These are phyloP conservation scores for Sclerurus mexicanus DNA, from an alignment of 2,113 vertebrate genomes.

Conservation along the genomic window DNA sequence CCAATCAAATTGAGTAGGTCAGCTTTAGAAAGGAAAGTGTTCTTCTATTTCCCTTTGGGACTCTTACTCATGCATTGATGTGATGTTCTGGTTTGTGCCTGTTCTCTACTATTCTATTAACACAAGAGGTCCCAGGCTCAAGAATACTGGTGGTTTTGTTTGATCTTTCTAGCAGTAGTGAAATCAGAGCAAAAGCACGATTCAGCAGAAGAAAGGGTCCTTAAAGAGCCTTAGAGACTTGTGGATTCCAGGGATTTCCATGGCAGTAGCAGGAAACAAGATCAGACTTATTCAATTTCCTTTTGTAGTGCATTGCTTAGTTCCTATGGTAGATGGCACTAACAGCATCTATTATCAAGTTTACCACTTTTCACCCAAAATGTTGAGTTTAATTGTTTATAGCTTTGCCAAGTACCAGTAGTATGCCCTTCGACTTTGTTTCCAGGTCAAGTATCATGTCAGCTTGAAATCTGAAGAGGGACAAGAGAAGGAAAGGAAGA, in stretches of 20 bases:
- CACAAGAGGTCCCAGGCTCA: background rate
- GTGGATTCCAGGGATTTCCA: constrained; percentile 41
- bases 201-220: constrained; percentile 5
- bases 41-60: constrained; percentile 30
- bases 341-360: background rate
- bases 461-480: background rate
- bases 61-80: background rate
- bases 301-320: background rate
- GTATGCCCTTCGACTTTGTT: background rate
- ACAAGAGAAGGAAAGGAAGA: background rate
- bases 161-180: background rate
- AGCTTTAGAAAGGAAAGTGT: constrained; percentile 17
- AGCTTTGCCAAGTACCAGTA: background rate
- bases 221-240: constrained; percentile 22
- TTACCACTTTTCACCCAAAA: background rate
- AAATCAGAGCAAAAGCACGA: constrained; percentile 23
- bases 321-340: background rate
- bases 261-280: constrained; percentile 5
- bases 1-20: constrained; percentile 33
- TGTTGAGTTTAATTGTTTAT: background rate
- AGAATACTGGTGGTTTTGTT: constrained; percentile 26
- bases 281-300: background rate
- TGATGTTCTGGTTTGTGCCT: background rate
- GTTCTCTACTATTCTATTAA: background rate
- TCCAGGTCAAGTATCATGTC: background rate